phyloP scores from a whole-genome alignment of 2,888 invertebrate genomes.

The Chydorus sphaericus region DNA sequence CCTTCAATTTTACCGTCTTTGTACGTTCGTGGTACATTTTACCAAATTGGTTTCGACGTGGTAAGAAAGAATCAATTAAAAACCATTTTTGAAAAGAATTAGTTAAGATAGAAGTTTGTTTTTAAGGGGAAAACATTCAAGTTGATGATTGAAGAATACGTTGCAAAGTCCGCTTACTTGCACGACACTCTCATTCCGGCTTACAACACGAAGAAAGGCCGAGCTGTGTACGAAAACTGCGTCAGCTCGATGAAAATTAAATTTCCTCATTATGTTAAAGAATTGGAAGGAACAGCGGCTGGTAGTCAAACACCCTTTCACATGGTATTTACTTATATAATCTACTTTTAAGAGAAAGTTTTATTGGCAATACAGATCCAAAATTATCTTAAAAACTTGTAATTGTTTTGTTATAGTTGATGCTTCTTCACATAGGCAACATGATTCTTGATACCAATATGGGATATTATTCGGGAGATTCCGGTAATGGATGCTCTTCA shows the following conservation, averaged over 20 bases:
- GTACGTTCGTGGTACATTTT: too few species aligned
- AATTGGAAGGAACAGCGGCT: slow-evolving; percentile 71
- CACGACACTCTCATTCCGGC: slow-evolving; percentile 52
- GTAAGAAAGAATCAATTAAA: background rate
- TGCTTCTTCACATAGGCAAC: slow-evolving; percentile 71
- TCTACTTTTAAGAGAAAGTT: too few species aligned
- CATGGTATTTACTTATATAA: slow-evolving; percentile 47
- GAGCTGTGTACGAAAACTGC: slow-evolving; percentile 55
- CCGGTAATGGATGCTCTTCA: slow-evolving; percentile 60
- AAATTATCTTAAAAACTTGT: background rate
- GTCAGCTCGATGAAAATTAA: slow-evolving; percentile 47
- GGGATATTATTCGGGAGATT: slow-evolving; percentile 37
- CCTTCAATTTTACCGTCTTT: too few species aligned
- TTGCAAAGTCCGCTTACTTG: slow-evolving; percentile 42
- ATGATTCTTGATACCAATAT: slow-evolving; percentile 55
- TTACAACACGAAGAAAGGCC: slow-evolving; percentile 54
- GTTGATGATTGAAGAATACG: slow-evolving; percentile 52
- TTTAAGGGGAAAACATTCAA: slow-evolving; percentile 73
- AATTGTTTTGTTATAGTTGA: slow-evolving; percentile 49
- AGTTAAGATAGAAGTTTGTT: too few species aligned
- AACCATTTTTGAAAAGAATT: background rate
- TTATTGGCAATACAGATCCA: too few species aligned
- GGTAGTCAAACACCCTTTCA: slow-evolving; percentile 69
- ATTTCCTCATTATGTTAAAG: slow-evolving; percentile 67
- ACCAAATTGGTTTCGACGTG: background rate